A percentile compares a stretch with the other conserved stretches of the same genome.
phyloP scores from a whole-genome alignment of 2,797 vertebrate genomes.

The Chromobotia macracanthus region DNA sequence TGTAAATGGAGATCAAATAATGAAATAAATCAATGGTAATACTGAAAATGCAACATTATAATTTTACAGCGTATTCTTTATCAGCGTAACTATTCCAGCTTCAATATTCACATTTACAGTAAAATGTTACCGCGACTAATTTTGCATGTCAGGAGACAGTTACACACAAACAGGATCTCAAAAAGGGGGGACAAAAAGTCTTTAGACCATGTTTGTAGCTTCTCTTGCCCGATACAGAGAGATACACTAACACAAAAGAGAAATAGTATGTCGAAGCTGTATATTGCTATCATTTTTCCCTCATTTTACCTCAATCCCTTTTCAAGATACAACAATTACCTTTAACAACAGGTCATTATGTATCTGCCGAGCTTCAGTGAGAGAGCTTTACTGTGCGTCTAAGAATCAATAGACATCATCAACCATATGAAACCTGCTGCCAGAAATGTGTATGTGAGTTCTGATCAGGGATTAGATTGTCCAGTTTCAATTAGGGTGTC shows the following conservation, averaged over 20 bases:
- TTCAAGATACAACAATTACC: constrained; percentile 22
- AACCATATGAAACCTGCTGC: not conserved
- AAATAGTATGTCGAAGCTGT: not conserved
- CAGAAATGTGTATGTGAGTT: not conserved
- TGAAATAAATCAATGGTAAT: not conserved
- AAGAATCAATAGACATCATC: constrained; percentile 30
- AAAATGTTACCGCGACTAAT: not conserved
- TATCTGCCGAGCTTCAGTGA: not conserved
- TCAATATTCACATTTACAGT: not conserved
- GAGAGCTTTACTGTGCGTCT: constrained; percentile 24
- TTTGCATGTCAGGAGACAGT: not conserved
- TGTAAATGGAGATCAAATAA: not conserved
- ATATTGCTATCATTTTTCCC: constrained; percentile 2
- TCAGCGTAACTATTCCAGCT: not conserved
- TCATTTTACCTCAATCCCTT: constrained; percentile 10
- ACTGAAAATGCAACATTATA: not conserved
- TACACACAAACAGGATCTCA: not conserved
- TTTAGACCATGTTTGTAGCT: not conserved
- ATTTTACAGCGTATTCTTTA: not conserved
- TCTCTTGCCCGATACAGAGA: not conserved
- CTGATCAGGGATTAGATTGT: constrained; percentile 26
- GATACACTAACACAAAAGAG: not conserved
- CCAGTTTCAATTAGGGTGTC: not conserved
- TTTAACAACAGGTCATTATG: constrained; percentile 33
- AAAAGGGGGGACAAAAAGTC: not conserved